Evolutionary conservation across 2,113 vertebrate species (phyloP), one percentile per base, ranked within the genome.

Genomic region (Spheniscus mendiculus): DNA sequence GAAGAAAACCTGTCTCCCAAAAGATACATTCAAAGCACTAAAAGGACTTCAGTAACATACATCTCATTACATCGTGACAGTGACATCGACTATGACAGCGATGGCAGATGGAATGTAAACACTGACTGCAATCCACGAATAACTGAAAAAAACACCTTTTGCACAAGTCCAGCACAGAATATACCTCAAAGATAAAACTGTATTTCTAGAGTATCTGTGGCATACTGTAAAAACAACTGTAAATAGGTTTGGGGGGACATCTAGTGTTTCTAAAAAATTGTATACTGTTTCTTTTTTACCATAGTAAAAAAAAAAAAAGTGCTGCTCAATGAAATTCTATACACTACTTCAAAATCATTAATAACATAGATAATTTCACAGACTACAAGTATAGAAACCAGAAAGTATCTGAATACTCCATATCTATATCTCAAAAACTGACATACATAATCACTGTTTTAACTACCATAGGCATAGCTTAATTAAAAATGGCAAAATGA

Each of bases 241-340:
- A 94, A 97, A 94, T 47, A 97, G 66, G 97, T 96, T 89, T 95
- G 97, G 97, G 83, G 72, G 61, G 98, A 97, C 98, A 98, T 92
- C 97, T 98, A 98, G 97, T 97, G 97, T 98, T 97, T 90, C 83
- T 89, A 92, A 95, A 72, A 94, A 85, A 93, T 26, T 85, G 55
- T 62, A 83, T 69, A 83, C 14, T 34, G 23, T 67, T 90, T 85
- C 61, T 83, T 93, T 90, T 66, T 29, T 42, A 83, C 21, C 40
- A 67, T 7, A 66, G 11, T 1, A 56, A n/a, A 65, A 59, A n/a
- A 69, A 69, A 34, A 78, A 56, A 59, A 45, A 1, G 11, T 26
- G 42, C 4, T 73, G 9, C 38, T 88, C 27, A 85, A 13, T 82
- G 22, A 42, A 63, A 91, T 84, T 77, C 12, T 71, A 30, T 42